Percentiles rank a stretch among this genome's conserved stretches.
Conservation (phyloP, 2,888 invertebrate species). For the Palloptera scutellata region DNA sequence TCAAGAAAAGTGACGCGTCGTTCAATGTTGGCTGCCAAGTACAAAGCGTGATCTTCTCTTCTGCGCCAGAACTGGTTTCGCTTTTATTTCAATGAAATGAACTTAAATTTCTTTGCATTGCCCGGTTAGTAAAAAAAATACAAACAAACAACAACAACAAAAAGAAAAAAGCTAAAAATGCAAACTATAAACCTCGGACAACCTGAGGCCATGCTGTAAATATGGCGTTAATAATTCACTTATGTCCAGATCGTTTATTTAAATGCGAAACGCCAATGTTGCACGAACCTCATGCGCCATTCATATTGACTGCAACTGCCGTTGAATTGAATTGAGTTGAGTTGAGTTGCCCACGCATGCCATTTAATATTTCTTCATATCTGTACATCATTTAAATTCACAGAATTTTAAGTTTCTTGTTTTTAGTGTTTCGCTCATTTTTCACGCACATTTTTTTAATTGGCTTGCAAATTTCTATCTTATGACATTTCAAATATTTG, state of each 20-base stretch:
- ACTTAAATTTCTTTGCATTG: not conserved
- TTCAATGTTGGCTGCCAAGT: no score
- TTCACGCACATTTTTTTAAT: conserved; percentile 16
- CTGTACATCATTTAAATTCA: no score
- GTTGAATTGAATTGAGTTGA: no score
- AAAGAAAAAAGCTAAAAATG: not conserved
- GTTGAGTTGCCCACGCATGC: no score
- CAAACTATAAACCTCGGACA: not conserved
- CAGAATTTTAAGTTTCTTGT: no score
- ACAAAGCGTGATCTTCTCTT: no score
- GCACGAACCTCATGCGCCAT: no score
- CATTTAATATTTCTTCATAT: no score
- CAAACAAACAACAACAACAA: no score
- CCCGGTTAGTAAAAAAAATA: not conserved
- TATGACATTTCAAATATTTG: conserved; percentile 24
- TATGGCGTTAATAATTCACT: conserved; percentile 32
- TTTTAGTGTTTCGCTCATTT: no score
- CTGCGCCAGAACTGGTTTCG: not conserved
- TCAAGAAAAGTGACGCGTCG: conserved; percentile 10
- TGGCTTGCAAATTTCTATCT: conserved; percentile 20
- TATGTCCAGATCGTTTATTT: conserved; percentile 25
- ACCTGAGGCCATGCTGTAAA: conserved; percentile 5
- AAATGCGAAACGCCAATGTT: no score
- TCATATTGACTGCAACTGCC: no score
- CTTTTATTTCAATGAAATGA: not conserved